Evolutionary conservation across 2,113 vertebrate genomes (phyloP), one percentile per base, ranked within the genome.

Genomic region (Grallaria varia): DNA sequence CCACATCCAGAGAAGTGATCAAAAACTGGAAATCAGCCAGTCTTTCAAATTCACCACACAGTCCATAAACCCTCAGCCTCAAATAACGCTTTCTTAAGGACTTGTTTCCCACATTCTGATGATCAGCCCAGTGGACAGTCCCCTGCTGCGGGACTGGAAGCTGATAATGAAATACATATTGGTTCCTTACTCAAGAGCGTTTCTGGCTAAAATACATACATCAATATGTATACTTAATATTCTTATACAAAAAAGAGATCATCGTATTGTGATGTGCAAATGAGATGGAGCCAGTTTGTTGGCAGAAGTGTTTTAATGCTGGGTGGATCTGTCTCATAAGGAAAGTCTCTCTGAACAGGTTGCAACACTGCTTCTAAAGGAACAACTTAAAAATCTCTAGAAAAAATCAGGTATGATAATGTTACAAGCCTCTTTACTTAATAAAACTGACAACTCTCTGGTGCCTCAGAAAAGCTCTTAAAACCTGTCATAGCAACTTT

Each of bases 351-450:
- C 55, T 74, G 50, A 90, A 76, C 45, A 77, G 75, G 22, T 40
- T 89, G 53, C 45, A 50, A 63, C 63, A 55, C 33, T 80, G 67
- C 78, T 59, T 67, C 71, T 81, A 56, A 92, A 68, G 31, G 37
- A 93, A 53, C 31, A 81, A 56, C 66, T 93, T 89, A 52, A 52
- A 77, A 84, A 94, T 94, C 86, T 93, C 64, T 60, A 87, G 28
- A 37, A 91, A 89, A 96, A 72, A 79, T 87, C 47, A 75, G 31
- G 56, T 88, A 55, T 45, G 52, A 67, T 94, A 75, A 81, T 81
- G 39, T 71, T 80, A 74, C 39, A 90, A 37, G 52, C 24, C 50
- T 95, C 23, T 63, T 39, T 47, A 39, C 33, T 72, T 88, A 63
- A 67, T 81, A 93, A 81, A 89, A 50, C 33, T 40, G 47, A 71